These are phyloP conservation scores for Aspiorhynchus laticeps DNA, from an alignment of 2,113 vertebrate species.

Conservation along the genomic window DNA sequence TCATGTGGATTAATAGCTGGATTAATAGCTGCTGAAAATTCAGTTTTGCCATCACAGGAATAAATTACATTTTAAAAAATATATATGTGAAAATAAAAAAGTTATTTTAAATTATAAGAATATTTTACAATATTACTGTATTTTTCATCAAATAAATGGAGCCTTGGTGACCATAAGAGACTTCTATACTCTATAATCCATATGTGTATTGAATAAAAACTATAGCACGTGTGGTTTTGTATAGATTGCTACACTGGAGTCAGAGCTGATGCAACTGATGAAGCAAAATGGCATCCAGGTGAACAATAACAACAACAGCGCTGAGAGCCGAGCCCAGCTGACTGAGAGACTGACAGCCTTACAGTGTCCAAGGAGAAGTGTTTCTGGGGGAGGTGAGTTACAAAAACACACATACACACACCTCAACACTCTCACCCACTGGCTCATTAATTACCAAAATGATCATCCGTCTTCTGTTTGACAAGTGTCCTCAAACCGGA, in stretches of 20 bases:
- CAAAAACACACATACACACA: constrained; percentile 50
- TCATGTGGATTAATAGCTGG: too few relatives aligned
- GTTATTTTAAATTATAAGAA: too few relatives aligned
- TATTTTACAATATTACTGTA: too few relatives aligned
- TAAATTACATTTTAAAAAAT: too few relatives aligned
- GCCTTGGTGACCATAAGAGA: too few relatives aligned
- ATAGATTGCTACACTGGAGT: constrained; percentile 91
- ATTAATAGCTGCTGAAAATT: too few relatives aligned
- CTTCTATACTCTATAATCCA: neutral
- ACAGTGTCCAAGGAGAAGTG: constrained; percentile 74
- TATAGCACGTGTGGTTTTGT: constrained; percentile 25
- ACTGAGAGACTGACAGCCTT: constrained; percentile 65
- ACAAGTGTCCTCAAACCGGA: neutral
- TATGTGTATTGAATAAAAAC: neutral
- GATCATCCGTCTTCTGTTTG: constrained; percentile 3
- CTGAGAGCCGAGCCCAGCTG: constrained; percentile 77
- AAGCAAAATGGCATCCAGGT: constrained; percentile 95
- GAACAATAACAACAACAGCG: constrained; percentile 95
- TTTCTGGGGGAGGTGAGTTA: constrained; percentile 81
- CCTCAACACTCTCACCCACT: neutral
- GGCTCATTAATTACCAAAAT: constrained; percentile 24
- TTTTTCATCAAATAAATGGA: too few relatives aligned
- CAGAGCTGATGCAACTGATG: constrained; percentile 91
- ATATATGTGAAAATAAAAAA: too few relatives aligned
- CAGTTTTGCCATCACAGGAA: too few relatives aligned